These are phyloP conservation scores for Drosophila borborema DNA, from an alignment of 2,888 invertebrate species.

Conservation along the genomic window DNA sequence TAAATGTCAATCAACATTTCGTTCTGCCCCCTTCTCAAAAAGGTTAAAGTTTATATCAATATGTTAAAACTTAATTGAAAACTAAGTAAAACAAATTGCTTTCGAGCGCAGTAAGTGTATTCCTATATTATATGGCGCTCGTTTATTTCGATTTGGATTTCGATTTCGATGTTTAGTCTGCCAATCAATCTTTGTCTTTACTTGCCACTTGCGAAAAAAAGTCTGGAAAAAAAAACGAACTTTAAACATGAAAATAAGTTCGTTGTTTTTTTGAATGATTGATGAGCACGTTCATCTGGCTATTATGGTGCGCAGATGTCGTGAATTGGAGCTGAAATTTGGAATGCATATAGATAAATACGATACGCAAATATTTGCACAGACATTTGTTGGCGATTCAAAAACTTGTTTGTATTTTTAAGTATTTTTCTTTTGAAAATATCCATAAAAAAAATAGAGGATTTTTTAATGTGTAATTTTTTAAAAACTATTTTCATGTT, in stretches of 20 bases:
- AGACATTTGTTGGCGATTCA: conserved; percentile 25
- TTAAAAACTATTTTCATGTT: conserved; percentile 17
- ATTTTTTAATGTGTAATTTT: conserved; percentile 10
- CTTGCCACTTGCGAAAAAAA: conserved; percentile 13
- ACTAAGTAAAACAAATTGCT: background rate
- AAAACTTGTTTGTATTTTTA: background rate
- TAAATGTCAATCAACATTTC: background rate
- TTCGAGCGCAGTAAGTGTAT: conserved; percentile 7
- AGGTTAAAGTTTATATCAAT: background rate
- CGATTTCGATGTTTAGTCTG: conserved; percentile 43
- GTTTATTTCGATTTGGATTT: background rate
- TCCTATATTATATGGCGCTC: background rate
- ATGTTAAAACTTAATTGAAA: background rate
- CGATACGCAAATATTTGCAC: conserved; percentile 38
- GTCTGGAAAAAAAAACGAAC: conserved; percentile 36
- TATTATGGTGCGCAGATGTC: conserved; percentile 46
- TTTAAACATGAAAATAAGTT: conserved; percentile 73
- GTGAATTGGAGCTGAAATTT: conserved; percentile 46
- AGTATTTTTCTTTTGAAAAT: conserved; percentile 2
- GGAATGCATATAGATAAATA: conserved; percentile 32
- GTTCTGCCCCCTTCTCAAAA: no score
- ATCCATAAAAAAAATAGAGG: background rate
- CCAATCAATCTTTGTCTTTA: conserved; percentile 75
- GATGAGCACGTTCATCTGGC: conserved; percentile 55
- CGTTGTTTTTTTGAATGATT: conserved; percentile 60